phyloP scores from a whole-genome alignment of 2,888 invertebrate species.

The Iselma pallidipennis region DNA sequence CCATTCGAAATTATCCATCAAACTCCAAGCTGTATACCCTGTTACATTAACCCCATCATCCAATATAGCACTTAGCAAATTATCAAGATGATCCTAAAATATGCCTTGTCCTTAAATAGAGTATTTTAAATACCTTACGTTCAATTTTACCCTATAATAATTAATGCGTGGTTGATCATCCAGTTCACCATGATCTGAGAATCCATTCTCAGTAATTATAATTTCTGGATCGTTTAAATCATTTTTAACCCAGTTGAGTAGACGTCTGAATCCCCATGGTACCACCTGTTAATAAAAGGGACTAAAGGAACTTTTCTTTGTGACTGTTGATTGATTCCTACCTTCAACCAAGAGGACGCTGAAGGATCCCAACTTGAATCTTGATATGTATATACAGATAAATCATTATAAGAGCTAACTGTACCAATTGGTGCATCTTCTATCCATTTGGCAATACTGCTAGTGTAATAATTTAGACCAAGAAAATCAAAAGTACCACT shows the following conservation, averaged over 20 bases:
- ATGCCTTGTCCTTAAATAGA: slow-evolving; percentile 1
- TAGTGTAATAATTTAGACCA: slow-evolving; percentile 76
- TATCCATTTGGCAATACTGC: slow-evolving; percentile 52
- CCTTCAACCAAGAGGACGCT: slow-evolving; percentile 21
- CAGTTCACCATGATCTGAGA: slow-evolving; percentile 57
- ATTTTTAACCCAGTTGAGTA: slow-evolving; percentile 54
- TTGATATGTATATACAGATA: slow-evolving; percentile 22
- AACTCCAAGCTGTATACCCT: slow-evolving; percentile 53
- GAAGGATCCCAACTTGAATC: slow-evolving; percentile 19
- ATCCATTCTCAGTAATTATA: slow-evolving; percentile 63
- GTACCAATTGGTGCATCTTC: slow-evolving; percentile 16
- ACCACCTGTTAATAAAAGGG: slow-evolving; percentile 15
- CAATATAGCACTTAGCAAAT: slow-evolving; percentile 46
- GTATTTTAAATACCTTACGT: background rate
- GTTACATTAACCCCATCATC: slow-evolving; percentile 51
- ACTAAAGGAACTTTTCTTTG: background rate
- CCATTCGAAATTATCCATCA: slow-evolving; percentile 58
- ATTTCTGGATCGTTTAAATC: slow-evolving; percentile 58
- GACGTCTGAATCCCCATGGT: slow-evolving; percentile 62
- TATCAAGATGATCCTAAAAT: slow-evolving; percentile 55
- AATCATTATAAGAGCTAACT: slow-evolving; percentile 15
- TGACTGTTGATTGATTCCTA: background rate
- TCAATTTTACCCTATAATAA: slow-evolving; percentile 46
- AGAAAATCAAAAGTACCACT: slow-evolving; percentile 71
- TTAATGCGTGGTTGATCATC: slow-evolving; percentile 58